phyloP scores from a whole-genome alignment of 2,797 vertebrate species.

The Cynopterus sphinx region DNA sequence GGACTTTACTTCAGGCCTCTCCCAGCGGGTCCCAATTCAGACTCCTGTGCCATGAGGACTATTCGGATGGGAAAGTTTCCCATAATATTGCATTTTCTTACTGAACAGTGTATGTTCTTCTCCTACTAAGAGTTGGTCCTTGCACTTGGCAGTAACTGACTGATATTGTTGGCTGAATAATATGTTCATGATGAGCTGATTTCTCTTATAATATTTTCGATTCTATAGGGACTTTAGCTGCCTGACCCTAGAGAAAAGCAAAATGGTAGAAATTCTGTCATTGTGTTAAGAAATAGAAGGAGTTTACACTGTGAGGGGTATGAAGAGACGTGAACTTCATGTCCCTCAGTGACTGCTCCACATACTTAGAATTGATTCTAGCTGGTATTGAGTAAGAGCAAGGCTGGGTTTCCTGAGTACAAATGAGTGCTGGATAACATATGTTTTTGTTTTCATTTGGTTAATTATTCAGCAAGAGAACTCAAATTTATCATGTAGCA shows the following conservation, averaged over 20 bases:
- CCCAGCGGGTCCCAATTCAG: constrained; percentile 54
- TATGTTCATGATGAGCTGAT: not conserved
- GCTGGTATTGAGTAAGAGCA: not conserved
- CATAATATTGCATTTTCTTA: not conserved
- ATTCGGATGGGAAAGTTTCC: not conserved
- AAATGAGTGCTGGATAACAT: constrained; percentile 44
- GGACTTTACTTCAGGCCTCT: constrained; percentile 29
- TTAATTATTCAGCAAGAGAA: constrained; percentile 59
- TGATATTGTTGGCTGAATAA: not conserved
- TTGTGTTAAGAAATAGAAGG: not conserved
- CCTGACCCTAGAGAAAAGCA: not conserved
- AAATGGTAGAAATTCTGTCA: not conserved
- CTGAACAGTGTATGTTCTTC: not conserved
- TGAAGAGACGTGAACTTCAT: not conserved
- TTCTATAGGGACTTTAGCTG: not conserved
- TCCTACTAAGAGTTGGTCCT: not conserved
- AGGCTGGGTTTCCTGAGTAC: not conserved
- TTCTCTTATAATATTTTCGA: not conserved
- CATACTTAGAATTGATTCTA: not conserved
- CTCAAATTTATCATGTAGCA: constrained; percentile 29
- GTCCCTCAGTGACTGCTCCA: not conserved
- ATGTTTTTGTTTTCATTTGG: constrained; percentile 60
- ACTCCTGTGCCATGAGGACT: not conserved
- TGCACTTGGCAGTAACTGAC: not conserved
- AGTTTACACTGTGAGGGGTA: not conserved